These are phyloP conservation scores for Syrmaticus mikado DNA, from an alignment of 2,113 vertebrate species.

Conservation along the genomic window DNA sequence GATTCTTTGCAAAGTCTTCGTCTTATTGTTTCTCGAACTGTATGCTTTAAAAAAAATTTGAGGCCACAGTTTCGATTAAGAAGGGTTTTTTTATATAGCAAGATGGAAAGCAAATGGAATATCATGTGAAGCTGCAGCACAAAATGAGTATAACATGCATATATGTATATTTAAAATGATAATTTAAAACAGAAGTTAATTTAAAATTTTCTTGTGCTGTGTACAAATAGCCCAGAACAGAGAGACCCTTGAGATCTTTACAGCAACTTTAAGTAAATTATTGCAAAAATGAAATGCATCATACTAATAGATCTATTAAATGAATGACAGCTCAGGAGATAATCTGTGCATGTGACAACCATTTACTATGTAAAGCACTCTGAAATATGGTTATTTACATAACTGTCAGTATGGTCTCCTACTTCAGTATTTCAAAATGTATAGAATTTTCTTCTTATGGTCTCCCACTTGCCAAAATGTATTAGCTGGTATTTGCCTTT, in stretches of 20 bases:
- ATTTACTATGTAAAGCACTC: not conserved
- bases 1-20: not conserved
- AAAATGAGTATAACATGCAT: not conserved
- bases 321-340: not conserved
- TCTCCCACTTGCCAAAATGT: not conserved
- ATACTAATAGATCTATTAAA: constrained; percentile 16
- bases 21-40: constrained; percentile 23
- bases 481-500: not conserved
- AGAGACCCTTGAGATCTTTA: not conserved
- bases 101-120: constrained; percentile 18
- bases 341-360: not conserved
- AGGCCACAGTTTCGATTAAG: constrained; percentile 10
- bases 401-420: not conserved
- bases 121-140: not conserved
- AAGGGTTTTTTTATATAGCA: constrained; percentile 4
- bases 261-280: not conserved
- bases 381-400: constrained; percentile 18
- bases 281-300: constrained; percentile 11
- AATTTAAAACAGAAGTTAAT: not conserved
- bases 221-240: constrained; percentile 33
- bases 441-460: not conserved
- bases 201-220: not conserved
- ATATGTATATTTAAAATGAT: not conserved
- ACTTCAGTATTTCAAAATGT: not conserved
- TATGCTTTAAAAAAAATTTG: constrained; percentile 20